These are phyloP conservation scores for Schizotus pectinicornis DNA, from an alignment of 2,888 invertebrate genomes.

Conservation along the genomic window DNA sequence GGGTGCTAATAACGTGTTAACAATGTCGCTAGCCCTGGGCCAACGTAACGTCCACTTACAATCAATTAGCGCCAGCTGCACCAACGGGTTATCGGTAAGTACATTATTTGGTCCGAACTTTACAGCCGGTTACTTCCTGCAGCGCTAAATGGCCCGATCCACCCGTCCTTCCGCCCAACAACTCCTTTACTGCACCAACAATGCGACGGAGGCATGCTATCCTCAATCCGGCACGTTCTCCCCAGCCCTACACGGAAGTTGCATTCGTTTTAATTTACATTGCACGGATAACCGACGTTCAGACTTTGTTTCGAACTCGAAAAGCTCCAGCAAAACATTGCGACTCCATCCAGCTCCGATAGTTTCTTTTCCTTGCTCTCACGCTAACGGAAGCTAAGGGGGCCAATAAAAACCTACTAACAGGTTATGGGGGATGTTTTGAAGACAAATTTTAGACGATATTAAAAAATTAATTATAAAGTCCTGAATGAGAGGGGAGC, in stretches of 20 bases:
- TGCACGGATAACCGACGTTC: neutral
- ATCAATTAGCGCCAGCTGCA: slow-evolving; percentile 43
- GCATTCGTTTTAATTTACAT: slow-evolving; percentile 8
- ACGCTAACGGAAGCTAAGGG: too few species aligned
- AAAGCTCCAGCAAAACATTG: neutral
- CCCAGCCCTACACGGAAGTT: neutral
- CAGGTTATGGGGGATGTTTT: too few species aligned
- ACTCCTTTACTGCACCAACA: neutral
- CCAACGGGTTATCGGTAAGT: neutral
- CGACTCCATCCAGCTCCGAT: neutral
- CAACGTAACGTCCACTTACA: slow-evolving; percentile 38
- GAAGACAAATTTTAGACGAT: too few species aligned
- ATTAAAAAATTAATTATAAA: too few species aligned
- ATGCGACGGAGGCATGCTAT: slow-evolving; percentile 1
- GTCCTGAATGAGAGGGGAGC: too few species aligned
- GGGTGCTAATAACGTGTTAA: slow-evolving; percentile 40
- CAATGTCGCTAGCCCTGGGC: slow-evolving; percentile 35
- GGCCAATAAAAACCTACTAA: too few species aligned
- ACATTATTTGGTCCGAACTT: neutral
- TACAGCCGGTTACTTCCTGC: neutral
- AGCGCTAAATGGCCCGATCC: too few species aligned
- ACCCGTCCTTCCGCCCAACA: neutral
- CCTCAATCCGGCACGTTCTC: neutral
- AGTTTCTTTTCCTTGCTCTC: neutral
- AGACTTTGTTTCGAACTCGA: neutral